Base-by-base conservation (phyloP, 1,140 invertebrate genomes). In the Drosophila athabasca region DNA sequence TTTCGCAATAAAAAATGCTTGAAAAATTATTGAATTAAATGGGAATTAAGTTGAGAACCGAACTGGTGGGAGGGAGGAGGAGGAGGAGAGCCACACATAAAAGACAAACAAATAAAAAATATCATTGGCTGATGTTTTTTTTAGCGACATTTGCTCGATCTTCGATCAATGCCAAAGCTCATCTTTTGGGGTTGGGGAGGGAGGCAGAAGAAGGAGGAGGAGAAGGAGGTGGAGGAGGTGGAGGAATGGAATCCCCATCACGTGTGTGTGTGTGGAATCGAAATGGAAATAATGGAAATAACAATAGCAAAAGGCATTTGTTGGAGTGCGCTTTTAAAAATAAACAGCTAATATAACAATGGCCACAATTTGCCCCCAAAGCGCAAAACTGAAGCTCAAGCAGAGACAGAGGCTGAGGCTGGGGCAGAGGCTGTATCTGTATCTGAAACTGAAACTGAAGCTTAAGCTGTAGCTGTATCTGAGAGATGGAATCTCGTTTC, bases 331-430 rank as follows among this genome's bases (percentile, higher is more conserved):
- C 81, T 83, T 83, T 83, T 76, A 64, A 73, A 84, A 85, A 85
- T 80, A 84, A 80, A 82, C 70, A 82, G 79, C 79, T 82, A 82
- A 82, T 77, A 82, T 64, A 83, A 87, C 83, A 87, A 87, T 87
- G 83, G 76, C 44, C 71, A 79, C 83, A 87, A 87, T 83, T 87
- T 87, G 83, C 55, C 39, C 54, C 59, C 35, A 39, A 39, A 39
- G 35, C 35, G 35, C 35, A 39, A 39, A 39, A 65, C 61, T 61
- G 44, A 29, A 69, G 55, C 67, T 52, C 53, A 70, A 61, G 46
- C 55, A 35, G 22, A 6, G 31, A 11, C 45, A 26, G 65, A 70
- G 48, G 46, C 55, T 39, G 62, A 66, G 48, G 24, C 54, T 15
- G 22, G 3, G 31, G 15, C 45, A 26, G 43, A 46, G 39, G 29